phyloP scores from a whole-genome alignment of 2,888 invertebrate genomes.

The Cyclophora punctaria region DNA sequence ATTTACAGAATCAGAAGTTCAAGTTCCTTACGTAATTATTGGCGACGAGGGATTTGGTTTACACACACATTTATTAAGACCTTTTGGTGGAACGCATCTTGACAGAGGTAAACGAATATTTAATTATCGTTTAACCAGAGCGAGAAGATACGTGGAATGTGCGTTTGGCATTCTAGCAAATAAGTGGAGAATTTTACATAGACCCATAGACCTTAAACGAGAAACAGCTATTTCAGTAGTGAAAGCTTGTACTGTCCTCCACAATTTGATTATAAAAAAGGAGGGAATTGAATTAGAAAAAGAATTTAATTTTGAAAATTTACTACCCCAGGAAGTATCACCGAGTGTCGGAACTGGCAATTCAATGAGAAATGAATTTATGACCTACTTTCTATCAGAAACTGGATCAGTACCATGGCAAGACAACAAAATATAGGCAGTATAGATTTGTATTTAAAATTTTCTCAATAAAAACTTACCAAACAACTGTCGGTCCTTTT shows the following conservation, averaged over 20 bases:
- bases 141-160: constrained; percentile 12
- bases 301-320: too few species aligned
- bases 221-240: constrained; percentile 8
- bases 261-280: too few species aligned
- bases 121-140: constrained; percentile 8
- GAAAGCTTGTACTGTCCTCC: neutral
- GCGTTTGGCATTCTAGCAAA: constrained; percentile 12
- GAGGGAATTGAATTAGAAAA: too few species aligned
- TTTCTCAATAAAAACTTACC: too few species aligned
- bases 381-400: too few species aligned
- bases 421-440: too few species aligned
- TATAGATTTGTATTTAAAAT: too few species aligned
- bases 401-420: too few species aligned
- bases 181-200: constrained; percentile 13
- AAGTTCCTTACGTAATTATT: constrained; percentile 14
- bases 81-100: constrained; percentile 12
- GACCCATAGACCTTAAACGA: constrained; percentile 6
- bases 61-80: constrained; percentile 9
- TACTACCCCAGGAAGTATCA: too few species aligned
- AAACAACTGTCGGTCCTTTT: too few species aligned
- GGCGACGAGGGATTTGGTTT: constrained; percentile 15
- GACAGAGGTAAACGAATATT: constrained; percentile 2
- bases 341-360: too few species aligned
- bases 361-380: too few species aligned
- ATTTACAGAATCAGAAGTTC: constrained; percentile 3